Evolutionary conservation across 1,140 invertebrate species (phyloP).

Genomic region (Diorhabda sublineata): DNA sequence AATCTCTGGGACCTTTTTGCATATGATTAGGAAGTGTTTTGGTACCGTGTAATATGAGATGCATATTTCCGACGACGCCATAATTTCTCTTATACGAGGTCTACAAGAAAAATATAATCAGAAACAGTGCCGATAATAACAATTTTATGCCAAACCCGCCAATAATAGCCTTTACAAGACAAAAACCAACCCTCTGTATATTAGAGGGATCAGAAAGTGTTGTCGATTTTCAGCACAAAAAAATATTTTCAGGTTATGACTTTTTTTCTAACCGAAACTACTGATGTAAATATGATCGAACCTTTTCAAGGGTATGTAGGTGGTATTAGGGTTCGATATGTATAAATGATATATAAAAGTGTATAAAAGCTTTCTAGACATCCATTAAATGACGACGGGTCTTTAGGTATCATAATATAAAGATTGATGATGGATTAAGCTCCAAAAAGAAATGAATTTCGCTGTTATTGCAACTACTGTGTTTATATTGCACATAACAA

Average conservation of each 20-base stretch:
- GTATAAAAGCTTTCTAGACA: neutral
- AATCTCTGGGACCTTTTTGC: constrained; percentile 52
- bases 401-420: constrained; percentile 6
- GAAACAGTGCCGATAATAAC: no score
- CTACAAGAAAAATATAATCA: constrained; percentile 38
- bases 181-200: no score
- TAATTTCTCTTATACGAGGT: constrained; percentile 49
- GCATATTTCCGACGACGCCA: constrained; percentile 55
- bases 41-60: constrained; percentile 67
- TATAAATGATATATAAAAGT: neutral
- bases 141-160: no score
- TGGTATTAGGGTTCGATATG: neutral
- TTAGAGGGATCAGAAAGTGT: no score
- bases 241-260: no score
- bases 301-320: neutral
- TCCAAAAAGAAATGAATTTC: neutral
- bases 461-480: neutral
- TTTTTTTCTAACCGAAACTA: no score
- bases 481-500: no score
- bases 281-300: no score
- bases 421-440: neutral
- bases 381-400: neutral
- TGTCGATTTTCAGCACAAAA: no score
- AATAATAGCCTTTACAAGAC: no score
- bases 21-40: constrained; percentile 59